Evolutionary conservation across 2,888 invertebrate genomes (phyloP).

Genomic region (Theodoxus fluviatilis): DNA sequence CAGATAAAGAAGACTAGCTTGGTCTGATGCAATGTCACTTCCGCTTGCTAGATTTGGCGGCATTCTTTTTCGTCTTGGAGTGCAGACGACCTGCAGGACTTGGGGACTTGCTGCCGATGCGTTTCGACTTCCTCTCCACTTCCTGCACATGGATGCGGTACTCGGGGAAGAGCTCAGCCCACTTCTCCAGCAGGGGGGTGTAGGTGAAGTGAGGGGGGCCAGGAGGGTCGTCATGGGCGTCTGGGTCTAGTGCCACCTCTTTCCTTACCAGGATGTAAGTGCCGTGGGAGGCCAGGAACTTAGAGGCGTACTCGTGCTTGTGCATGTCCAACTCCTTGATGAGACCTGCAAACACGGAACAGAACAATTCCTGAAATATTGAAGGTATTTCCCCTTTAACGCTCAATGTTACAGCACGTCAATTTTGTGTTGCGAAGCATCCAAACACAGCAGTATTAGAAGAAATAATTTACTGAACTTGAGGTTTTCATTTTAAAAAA

Average conservation of each 20-base stretch:
- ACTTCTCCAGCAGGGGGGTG: slow-evolving; percentile 58
- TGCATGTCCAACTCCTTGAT: slow-evolving; percentile 62
- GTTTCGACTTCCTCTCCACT: slow-evolving; percentile 38
- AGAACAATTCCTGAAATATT: too few relatives aligned
- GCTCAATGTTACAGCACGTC: too few relatives aligned
- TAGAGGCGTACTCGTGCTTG: slow-evolving; percentile 58
- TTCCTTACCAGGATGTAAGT: slow-evolving; percentile 63
- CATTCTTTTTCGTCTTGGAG: slow-evolving; percentile 29
- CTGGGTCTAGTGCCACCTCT: slow-evolving; percentile 33
- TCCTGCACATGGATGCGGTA: slow-evolving; percentile 54
- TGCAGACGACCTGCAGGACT: slow-evolving; percentile 56
- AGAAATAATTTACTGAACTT: too few relatives aligned
- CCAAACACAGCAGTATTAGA: too few relatives aligned
- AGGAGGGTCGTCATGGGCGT: slow-evolving; percentile 35
- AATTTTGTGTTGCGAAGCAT: too few relatives aligned
- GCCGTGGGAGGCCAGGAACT: slow-evolving; percentile 57
- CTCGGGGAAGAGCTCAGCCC: slow-evolving; percentile 57
- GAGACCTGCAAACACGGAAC: slow-evolving; percentile 47
- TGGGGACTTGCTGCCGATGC: slow-evolving; percentile 51
- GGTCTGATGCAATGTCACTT: too few relatives aligned
- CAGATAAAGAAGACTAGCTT: too few relatives aligned
- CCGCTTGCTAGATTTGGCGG: too few relatives aligned
- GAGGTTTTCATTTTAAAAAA: too few relatives aligned
- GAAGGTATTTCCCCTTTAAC: too few relatives aligned
- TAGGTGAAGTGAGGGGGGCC: slow-evolving; percentile 48